phyloP scores from a whole-genome alignment of 2,797 vertebrate species.

The Hippopotamyrus pictus region DNA sequence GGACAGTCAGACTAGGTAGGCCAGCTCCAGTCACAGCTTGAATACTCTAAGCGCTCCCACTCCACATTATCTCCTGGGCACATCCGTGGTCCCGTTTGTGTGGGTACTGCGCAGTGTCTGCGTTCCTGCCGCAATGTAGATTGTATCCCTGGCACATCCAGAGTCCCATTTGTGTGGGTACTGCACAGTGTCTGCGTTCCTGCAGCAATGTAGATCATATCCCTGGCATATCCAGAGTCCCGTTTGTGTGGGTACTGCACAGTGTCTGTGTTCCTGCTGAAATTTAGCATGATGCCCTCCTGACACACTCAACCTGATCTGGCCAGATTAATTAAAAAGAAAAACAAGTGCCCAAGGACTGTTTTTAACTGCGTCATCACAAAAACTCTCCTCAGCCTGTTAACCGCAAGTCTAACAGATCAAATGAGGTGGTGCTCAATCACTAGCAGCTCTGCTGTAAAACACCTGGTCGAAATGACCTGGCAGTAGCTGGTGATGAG shows the following conservation, averaged over 20 bases:
- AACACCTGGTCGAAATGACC: constrained; percentile 48
- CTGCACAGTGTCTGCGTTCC: not conserved
- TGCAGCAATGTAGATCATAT: not conserved
- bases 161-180: not conserved
- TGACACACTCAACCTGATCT: constrained; percentile 32
- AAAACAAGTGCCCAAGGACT: constrained; percentile 52
- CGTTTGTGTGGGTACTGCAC: not conserved
- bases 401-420: constrained; percentile 58
- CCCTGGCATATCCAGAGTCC: not conserved
- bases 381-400: constrained; percentile 57
- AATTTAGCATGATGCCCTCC: not conserved
- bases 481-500: constrained; percentile 24
- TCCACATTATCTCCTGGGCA: not conserved
- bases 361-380: constrained; percentile 57
- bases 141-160: not conserved
- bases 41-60: not conserved
- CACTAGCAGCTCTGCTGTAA: constrained; percentile 53
- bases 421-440: constrained; percentile 66
- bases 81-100: not conserved
- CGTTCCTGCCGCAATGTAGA: not conserved
- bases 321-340: constrained; percentile 64
- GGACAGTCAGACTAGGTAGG: not conserved
- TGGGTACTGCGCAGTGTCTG: not conserved
- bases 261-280: not conserved
- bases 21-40: not conserved